Base-by-base conservation (phyloP, 1,140 invertebrate species). In the Mactra quadrangularis region DNA sequence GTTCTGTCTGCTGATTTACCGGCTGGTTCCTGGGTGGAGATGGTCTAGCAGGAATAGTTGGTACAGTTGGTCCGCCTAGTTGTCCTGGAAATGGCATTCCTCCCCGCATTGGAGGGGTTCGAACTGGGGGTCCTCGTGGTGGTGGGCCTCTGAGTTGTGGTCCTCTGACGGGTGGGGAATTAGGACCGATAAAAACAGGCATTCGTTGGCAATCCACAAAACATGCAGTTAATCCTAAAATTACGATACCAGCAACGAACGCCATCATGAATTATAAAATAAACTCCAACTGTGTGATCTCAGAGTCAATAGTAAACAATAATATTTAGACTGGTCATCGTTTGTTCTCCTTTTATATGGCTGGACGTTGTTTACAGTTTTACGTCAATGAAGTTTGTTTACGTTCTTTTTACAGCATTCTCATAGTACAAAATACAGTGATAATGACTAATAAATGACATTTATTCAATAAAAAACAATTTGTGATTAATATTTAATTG, bases 141-240 rank as follows among this genome's bases (percentile, higher is more conserved):
- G 38, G 38, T 7, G 38, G 38, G 6, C 6, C 38, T 15, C 38
- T 41, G 15, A 41, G 6, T 41, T 41, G 38, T 6, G 64, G 53
- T 13, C 22, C 25, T 25, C 31, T 52, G n/a, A 74, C 71, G 1
- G 71, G 11, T 74, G 71, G 71, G n/a, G 71, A 57, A 33, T 57
- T 74, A 41, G 33, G 71, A 57, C 71, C 71, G 45, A 74, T 55
- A 59, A 74, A 74, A 41, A 74, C 53, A 45, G 71, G 71, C 25
- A 74, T 29, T 27, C 31, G 25, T 27, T 59, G 55, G 25, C 55
- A 25, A 15, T 59, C 25, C 25, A 59, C 55, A 31, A 59, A n/a
- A 25, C 25, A n/a, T 53, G 25, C 19, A 53, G 25, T 25, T n/a
- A 53, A 53, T 25, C 19, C 50, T 1, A 53, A 53, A 19, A 53